These are phyloP conservation scores for Cisticola juncidis DNA, from an alignment of 2,113 vertebrate genomes.

Conservation along the genomic window DNA sequence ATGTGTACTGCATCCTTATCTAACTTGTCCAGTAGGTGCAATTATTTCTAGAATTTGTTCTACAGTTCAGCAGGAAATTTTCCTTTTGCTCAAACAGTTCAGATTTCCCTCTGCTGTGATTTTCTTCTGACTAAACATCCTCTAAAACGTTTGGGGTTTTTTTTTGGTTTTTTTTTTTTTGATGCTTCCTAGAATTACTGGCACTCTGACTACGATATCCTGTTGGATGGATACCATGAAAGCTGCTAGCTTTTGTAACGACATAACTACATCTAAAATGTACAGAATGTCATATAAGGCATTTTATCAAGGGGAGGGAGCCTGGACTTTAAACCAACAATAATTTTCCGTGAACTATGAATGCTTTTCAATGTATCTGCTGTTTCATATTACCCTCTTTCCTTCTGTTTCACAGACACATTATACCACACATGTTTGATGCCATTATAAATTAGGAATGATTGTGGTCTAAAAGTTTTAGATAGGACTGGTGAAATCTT, in stretches of 20 bases:
- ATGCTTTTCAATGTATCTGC: not conserved
- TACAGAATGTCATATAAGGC: slow-evolving; percentile 21
- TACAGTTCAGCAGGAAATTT: slow-evolving; percentile 50
- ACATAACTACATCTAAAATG: not conserved
- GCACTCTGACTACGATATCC: slow-evolving; percentile 33
- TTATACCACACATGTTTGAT: not conserved
- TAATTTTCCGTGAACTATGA: not conserved
- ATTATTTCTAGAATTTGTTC: slow-evolving; percentile 63
- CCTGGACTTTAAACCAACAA: not conserved
- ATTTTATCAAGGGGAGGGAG: not conserved
- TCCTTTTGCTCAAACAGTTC: slow-evolving; percentile 14
- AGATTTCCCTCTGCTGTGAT: slow-evolving; percentile 42
- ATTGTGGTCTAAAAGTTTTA: not conserved
- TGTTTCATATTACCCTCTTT: not conserved
- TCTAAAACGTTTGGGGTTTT: slow-evolving; percentile 28
- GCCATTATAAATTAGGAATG: not conserved
- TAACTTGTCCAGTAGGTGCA: slow-evolving; percentile 50
- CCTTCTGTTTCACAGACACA: not conserved
- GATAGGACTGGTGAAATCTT: not conserved
- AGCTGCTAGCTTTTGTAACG: slow-evolving; percentile 1
- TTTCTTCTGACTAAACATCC: slow-evolving; percentile 54
- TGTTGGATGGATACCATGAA: slow-evolving; percentile 34
- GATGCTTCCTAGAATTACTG: slow-evolving; percentile 40
- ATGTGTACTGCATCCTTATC: slow-evolving; percentile 52
- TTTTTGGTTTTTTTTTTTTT: too few species aligned